These are phyloP conservation scores for Epistrophella euchroma DNA, from an alignment of 2,888 invertebrate genomes.

Conservation along the genomic window DNA sequence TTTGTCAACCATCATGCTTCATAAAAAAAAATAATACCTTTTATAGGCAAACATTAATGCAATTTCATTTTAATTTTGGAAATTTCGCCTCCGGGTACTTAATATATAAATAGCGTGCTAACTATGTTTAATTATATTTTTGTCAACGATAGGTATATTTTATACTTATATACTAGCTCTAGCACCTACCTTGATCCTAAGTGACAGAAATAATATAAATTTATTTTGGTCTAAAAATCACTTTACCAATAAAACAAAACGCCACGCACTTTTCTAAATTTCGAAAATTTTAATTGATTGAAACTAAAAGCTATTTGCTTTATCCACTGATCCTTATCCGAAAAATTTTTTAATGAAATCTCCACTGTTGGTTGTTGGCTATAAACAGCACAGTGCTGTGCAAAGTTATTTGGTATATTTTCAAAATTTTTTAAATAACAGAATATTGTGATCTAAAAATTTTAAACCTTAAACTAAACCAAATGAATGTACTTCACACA, in stretches of 20 bases:
- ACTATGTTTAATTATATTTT: conserved; percentile 11
- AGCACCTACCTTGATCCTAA: neutral
- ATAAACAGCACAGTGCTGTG: neutral
- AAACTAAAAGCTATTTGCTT: conserved; percentile 52
- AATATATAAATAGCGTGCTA: conserved; percentile 28
- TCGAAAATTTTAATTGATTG: conserved; percentile 62
- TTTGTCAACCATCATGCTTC: conserved; percentile 7
- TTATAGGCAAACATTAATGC: conserved; percentile 1
- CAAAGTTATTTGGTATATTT: neutral
- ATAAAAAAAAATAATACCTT: neutral
- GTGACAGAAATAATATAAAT: neutral
- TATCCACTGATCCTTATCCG: conserved; percentile 55
- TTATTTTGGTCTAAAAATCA: conserved; percentile 16
- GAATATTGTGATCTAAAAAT: no score
- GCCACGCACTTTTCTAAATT: conserved; percentile 39
- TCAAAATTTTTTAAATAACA: no score
- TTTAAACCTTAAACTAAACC: no score
- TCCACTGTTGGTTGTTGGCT: neutral
- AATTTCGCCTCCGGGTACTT: conserved; percentile 1
- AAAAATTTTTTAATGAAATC: conserved; percentile 24
- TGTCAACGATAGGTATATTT: neutral
- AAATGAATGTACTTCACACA: no score
- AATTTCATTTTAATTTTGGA: conserved; percentile 12
- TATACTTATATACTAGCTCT: neutral
- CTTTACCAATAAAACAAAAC: conserved; percentile 36